These are phyloP conservation scores for Hirtodrosophila alboralis DNA, from an alignment of 2,888 invertebrate species.

Conservation along the genomic window DNA sequence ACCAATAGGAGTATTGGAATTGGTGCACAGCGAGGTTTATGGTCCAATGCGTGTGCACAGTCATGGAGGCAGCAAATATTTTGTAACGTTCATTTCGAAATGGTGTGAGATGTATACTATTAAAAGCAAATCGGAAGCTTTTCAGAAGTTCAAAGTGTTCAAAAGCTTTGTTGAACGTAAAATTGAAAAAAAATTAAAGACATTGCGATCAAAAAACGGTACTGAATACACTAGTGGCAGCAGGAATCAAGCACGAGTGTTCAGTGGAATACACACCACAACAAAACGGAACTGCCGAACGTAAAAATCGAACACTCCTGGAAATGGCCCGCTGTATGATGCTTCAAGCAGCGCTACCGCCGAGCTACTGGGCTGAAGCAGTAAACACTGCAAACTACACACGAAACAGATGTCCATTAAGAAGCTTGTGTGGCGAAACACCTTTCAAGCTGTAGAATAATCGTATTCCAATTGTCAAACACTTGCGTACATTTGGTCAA, in stretches of 20 bases:
- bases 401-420: no score
- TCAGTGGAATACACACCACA: no score
- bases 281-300: neutral
- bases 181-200: constrained; percentile 44
- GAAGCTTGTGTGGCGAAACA: no score
- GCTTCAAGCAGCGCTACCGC: no score
- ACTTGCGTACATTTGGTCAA: no score
- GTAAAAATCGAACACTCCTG: no score
- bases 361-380: no score
- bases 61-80: constrained; percentile 3
- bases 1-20: neutral
- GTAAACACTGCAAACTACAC: no score
- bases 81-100: constrained; percentile 34
- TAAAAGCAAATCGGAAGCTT: constrained; percentile 34
- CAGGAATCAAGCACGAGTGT: neutral
- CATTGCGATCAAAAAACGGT: constrained; percentile 57
- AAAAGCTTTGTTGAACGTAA: constrained; percentile 24
- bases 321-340: no score
- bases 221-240: neutral
- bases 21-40: constrained; percentile 19
- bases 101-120: constrained; percentile 40
- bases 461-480: no score
- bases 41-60: no score
- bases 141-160: constrained; percentile 35
- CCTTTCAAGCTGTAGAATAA: no score